These are phyloP conservation scores for Nephrotoma guestfalica DNA, from an alignment of 2,888 invertebrate genomes.

Conservation along the genomic window DNA sequence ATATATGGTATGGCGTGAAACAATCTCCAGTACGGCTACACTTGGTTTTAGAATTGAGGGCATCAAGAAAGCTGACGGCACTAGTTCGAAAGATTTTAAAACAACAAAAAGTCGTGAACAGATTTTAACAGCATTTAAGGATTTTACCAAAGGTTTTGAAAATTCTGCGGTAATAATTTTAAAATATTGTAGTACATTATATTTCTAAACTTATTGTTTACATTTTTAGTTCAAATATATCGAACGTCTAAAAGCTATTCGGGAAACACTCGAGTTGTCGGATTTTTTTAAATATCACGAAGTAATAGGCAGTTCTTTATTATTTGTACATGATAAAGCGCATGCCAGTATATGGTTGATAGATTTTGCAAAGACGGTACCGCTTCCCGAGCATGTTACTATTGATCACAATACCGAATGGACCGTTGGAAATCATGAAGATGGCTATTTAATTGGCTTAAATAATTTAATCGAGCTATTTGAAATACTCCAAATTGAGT, in stretches of 20 bases:
- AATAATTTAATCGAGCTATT: slow-evolving; percentile 82
- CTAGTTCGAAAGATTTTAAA: slow-evolving; percentile 89
- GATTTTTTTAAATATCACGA: slow-evolving; percentile 87
- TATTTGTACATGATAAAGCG: slow-evolving; percentile 84
- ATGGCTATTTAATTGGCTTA: slow-evolving; percentile 85
- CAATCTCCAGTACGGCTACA: slow-evolving; percentile 92
- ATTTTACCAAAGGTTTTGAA: slow-evolving; percentile 66
- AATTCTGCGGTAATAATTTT: slow-evolving; percentile 54
- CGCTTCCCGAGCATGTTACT: slow-evolving; percentile 54
- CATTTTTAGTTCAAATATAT: slow-evolving; percentile 58
- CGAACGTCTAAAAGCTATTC: slow-evolving; percentile 70
- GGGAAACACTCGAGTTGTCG: slow-evolving; percentile 68
- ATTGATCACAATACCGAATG: slow-evolving; percentile 73
- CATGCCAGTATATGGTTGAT: slow-evolving; percentile 92
- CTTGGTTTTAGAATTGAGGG: slow-evolving; percentile 96
- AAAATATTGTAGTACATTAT: neutral
- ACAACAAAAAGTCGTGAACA: slow-evolving; percentile 76
- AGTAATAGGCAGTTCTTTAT: slow-evolving; percentile 84
- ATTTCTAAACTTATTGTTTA: neutral
- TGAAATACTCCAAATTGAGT: slow-evolving; percentile 22
- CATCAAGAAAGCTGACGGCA: slow-evolving; percentile 75
- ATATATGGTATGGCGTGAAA: slow-evolving; percentile 93
- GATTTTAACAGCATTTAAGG: slow-evolving; percentile 63
- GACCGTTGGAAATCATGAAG: slow-evolving; percentile 93
- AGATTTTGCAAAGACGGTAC: slow-evolving; percentile 91